Evolutionary conservation across 2,113 vertebrate genomes (phyloP).

Genomic region (Dipodomys stephensi): DNA sequence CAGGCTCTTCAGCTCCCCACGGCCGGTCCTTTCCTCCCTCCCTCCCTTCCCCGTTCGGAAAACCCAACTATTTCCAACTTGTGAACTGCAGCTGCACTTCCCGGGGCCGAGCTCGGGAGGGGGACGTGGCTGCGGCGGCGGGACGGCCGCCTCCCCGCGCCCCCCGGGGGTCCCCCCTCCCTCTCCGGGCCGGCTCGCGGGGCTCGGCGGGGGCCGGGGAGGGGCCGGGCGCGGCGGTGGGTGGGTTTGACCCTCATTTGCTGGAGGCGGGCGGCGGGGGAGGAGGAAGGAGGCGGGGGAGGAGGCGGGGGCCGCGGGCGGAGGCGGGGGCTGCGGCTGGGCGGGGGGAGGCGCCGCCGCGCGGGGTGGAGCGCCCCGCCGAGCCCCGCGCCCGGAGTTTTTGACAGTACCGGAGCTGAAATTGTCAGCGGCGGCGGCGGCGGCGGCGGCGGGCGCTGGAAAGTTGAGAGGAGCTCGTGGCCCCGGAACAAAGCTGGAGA

Average conservation of each 20-base stretch:
- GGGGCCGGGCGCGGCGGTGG: conserved; percentile 70
- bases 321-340: conserved; percentile 47
- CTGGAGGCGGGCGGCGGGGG: conserved; percentile 75
- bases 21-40: conserved; percentile 41
- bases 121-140: conserved; percentile 57
- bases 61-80: conserved; percentile 81
- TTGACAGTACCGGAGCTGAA: conserved; percentile 80
- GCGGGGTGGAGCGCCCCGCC: conserved; percentile 74
- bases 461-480: conserved; percentile 84
- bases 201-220: conserved; percentile 51
- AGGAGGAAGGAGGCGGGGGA: not conserved
- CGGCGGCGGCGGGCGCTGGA: conserved; percentile 71
- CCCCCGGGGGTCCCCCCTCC: not conserved
- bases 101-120: conserved; percentile 66
- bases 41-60: conserved; percentile 65
- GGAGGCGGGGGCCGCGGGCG: conserved; percentile 64
- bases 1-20: conserved; percentile 53
- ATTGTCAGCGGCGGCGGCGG: conserved; percentile 81
- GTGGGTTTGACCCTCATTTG: conserved; percentile 81
- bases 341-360: conserved; percentile 34
- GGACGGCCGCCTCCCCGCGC: conserved; percentile 36
- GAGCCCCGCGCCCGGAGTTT: conserved; percentile 74
- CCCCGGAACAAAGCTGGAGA: conserved; percentile 84
- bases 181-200: not conserved
- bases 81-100: conserved; percentile 82